Base-by-base conservation (phyloP, 2,797 vertebrate species). In the Anabas testudineus region DNA sequence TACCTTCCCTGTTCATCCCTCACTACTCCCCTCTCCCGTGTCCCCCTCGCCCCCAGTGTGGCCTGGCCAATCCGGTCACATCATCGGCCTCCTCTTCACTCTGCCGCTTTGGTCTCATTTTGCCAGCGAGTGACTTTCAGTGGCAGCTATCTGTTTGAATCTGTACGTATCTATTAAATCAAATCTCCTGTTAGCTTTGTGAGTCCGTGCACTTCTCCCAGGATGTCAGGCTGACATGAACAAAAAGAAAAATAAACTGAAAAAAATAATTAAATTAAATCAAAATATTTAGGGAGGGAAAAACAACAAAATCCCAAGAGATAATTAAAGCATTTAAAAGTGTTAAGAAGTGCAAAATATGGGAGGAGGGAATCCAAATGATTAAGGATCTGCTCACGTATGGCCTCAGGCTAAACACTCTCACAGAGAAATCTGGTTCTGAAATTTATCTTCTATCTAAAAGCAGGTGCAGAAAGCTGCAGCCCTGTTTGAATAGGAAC, bases 71-170 rank as follows among this genome's bases (percentile, higher is more conserved):
- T 93, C 80, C 21, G 19, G 37, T 69, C 64, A 18, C 67, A 68
- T 76, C 63, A 45, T 56, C 18, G 42, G 71, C 73, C 79, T 82
- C 78, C 81, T 71, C 82, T 88, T 88, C 81, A 65, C 84, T 71
- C 83, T 14, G 73, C 67, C 74, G 72, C 74, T 91, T 86, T 87
- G 91, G 67, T 83, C 88, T 87, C 80, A 80, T 88, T 93, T 87
- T 76, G 82, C 71, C 80, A 83, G 83, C 45, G 65, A 88, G 78
- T 90, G 89, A 90, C 83, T 90, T 84, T 78, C 78, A 43, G 69
- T 45, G 39, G 39, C 66, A 28, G 66, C 55, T 80, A 26, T 78
- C 52, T 72, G 54, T 54, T 21, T 60, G 26, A 68, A 19, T 56
- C 4, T 61, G 45, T 62, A 10, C 22, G 9, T 43, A 48, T 67